These are phyloP conservation scores for Austrolebias charrua DNA, from an alignment of 2,797 vertebrate genomes.

Conservation along the genomic window DNA sequence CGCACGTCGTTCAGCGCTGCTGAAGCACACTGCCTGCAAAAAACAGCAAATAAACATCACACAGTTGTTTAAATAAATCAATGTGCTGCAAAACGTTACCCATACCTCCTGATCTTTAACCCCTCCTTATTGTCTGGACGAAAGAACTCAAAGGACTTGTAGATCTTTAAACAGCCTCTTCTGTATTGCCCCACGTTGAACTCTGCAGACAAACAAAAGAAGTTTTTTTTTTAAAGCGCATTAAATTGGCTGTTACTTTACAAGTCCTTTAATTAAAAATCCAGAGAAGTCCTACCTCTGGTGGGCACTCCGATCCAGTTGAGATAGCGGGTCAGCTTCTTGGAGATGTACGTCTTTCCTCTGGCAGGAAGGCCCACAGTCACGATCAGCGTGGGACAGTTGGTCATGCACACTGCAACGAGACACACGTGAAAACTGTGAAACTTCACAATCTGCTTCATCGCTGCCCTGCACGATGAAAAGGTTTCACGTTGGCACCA, in stretches of 20 bases:
- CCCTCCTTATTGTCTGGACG: conserved; percentile 97
- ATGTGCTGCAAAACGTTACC: no score
- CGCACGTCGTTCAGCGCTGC: conserved; percentile 91
- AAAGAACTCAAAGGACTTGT: conserved; percentile 98
- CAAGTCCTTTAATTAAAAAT: neutral
- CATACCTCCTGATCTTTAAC: conserved; percentile 93
- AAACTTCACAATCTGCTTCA: no score
- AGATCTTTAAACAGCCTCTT: conserved; percentile 92
- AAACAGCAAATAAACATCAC: neutral
- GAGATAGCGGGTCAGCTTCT: conserved; percentile 97
- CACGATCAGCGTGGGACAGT: conserved; percentile 96
- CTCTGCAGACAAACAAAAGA: conserved; percentile 76
- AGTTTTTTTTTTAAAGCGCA: no score
- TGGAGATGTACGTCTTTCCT: conserved; percentile 98
- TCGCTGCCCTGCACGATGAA: neutral
- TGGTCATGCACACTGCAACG: conserved; percentile 94
- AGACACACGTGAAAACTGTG: neutral
- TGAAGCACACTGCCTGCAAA: conserved; percentile 90
- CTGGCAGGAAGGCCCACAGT: conserved; percentile 96
- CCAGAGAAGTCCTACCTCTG: conserved; percentile 79
- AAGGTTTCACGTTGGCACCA: conserved; percentile 9
- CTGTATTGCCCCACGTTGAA: conserved; percentile 99
- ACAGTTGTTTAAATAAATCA: neutral
- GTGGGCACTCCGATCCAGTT: conserved; percentile 99
- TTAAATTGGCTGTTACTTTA: no score